Conservation (phyloP, 2,888 invertebrate genomes). For the Heterodera filipjevi region DNA sequence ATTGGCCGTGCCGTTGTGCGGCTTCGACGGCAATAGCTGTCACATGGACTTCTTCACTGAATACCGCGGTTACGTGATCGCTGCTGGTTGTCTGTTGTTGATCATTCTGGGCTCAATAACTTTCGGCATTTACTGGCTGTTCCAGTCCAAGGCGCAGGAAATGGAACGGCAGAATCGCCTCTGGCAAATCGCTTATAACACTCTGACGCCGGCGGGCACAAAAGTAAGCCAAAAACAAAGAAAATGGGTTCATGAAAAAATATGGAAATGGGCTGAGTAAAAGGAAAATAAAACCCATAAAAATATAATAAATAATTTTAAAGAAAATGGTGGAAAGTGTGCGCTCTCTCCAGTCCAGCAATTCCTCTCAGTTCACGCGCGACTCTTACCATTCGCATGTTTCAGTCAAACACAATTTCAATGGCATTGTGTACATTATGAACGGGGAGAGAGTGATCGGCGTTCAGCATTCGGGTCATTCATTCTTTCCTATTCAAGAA, state of each 20-base stretch:
- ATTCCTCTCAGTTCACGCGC: conserved; percentile 45
- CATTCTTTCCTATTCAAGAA: not conserved
- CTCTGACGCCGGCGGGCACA: conserved; percentile 3
- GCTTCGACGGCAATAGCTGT: conserved; percentile 46
- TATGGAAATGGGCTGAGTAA: too few species aligned
- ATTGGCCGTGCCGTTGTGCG: conserved; percentile 38
- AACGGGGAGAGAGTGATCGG: conserved; percentile 9
- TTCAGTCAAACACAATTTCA: conserved; percentile 20
- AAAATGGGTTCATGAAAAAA: not conserved
- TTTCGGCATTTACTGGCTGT: conserved; percentile 32
- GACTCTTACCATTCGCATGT: conserved; percentile 25
- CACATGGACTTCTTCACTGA: conserved; percentile 39
- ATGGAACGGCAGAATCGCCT: conserved; percentile 39
- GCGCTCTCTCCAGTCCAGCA: conserved; percentile 41
- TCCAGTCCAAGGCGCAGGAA: conserved; percentile 39
- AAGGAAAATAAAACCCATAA: too few species aligned
- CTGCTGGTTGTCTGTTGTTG: conserved; percentile 34
- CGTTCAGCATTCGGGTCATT: conserved; percentile 27
- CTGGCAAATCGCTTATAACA: conserved; percentile 39
- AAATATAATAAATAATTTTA: not conserved
- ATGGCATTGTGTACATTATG: not conserved
- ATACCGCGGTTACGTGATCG: conserved; percentile 37
- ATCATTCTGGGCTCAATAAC: conserved; percentile 26
- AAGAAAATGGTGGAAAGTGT: conserved; percentile 33
- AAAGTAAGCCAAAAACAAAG: not conserved